Conservation (phyloP, 2,888 invertebrate species). For the Ophion ellenae region DNA sequence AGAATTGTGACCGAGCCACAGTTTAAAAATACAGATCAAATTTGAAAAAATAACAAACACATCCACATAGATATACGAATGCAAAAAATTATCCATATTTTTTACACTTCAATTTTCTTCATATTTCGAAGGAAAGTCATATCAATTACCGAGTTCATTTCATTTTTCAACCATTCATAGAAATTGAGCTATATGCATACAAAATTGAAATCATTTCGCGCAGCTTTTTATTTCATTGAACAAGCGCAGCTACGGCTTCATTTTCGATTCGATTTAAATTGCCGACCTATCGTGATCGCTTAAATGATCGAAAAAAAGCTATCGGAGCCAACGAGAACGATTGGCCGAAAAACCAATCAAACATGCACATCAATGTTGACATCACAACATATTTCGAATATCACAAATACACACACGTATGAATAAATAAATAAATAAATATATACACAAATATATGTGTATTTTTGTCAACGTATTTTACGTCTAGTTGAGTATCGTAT, state of each 20-base stretch:
- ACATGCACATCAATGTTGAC: slow-evolving; percentile 5
- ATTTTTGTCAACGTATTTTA: neutral
- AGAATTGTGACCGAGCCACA: too few species aligned
- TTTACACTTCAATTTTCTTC: too few species aligned
- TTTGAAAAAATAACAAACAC: too few species aligned
- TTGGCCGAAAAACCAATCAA: slow-evolving; percentile 34
- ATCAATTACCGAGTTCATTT: too few species aligned
- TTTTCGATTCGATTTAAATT: neutral
- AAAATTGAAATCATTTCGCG: neutral
- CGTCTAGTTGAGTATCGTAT: slow-evolving; percentile 3
- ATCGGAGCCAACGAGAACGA: slow-evolving; percentile 31
- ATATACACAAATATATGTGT: neutral
- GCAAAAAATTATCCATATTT: too few species aligned
- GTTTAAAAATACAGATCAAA: too few species aligned
- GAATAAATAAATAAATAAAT: neutral
- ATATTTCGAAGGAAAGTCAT: too few species aligned
- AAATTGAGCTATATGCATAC: neutral
- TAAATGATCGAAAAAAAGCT: slow-evolving; percentile 45
- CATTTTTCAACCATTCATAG: neutral
- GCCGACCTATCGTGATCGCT: neutral
- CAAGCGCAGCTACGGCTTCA: neutral
- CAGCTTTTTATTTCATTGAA: slow-evolving; percentile 1
- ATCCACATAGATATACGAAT: too few species aligned
- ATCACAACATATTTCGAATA: neutral
- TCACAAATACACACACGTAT: neutral